Conservation (phyloP, 2,888 invertebrate genomes). For the Tenthredo notha region DNA sequence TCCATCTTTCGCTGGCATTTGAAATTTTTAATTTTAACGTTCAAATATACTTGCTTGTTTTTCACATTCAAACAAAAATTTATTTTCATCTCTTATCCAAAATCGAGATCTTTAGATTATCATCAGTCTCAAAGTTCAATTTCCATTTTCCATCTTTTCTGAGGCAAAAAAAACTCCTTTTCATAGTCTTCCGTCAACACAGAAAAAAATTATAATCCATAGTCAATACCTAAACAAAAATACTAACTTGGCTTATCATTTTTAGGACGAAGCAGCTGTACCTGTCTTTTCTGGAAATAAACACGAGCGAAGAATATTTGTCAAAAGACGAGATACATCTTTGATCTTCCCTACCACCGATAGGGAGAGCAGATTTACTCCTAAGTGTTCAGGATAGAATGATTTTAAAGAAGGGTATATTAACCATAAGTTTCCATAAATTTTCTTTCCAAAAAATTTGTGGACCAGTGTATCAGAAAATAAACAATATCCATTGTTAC, state of each 20-base stretch:
- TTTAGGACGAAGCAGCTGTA: conserved; percentile 1
- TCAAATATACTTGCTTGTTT: background rate
- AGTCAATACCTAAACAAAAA: background rate
- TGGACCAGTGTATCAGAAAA: conserved; percentile 39
- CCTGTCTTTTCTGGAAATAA: conserved; percentile 11
- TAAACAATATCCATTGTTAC: background rate
- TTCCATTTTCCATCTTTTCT: background rate
- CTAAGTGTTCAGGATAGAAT: conserved; percentile 4
- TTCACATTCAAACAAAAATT: background rate
- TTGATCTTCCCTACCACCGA: background rate
- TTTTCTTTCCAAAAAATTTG: background rate
- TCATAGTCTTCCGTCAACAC: background rate
- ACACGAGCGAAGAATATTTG: background rate
- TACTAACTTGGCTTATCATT: conserved; percentile 10
- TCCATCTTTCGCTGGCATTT: background rate
- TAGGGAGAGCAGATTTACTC: background rate
- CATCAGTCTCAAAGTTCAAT: background rate
- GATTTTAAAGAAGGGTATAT: background rate
- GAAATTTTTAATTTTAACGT: background rate
- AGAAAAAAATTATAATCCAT: background rate
- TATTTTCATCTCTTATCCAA: background rate
- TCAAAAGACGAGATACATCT: background rate
- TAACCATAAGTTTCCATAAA: conserved; percentile 3
- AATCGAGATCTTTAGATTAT: background rate
- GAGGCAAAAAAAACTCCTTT: background rate